Conservation (phyloP, 2,888 invertebrate genomes). For the Muschampia plurimacula region DNA sequence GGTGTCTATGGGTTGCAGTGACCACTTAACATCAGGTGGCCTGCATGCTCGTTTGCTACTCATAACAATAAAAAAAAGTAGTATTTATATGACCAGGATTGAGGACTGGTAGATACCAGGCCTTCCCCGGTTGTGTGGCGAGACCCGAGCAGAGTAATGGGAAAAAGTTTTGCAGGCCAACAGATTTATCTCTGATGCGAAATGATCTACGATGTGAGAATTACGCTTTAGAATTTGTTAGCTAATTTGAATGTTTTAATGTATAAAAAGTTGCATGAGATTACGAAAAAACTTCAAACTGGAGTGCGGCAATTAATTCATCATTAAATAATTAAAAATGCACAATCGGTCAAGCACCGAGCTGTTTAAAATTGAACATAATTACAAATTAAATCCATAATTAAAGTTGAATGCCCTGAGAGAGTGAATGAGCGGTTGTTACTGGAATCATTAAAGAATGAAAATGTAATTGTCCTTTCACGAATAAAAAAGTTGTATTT, state of each 20-base stretch:
- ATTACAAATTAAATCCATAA: conserved; percentile 36
- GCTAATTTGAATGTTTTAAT: background rate
- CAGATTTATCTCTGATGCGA: no score
- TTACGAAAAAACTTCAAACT: background rate
- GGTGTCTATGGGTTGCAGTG: no score
- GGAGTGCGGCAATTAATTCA: conserved; percentile 20
- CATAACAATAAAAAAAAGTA: no score
- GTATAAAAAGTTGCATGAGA: background rate
- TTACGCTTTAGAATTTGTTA: no score
- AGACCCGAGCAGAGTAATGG: no score
- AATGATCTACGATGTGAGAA: no score
- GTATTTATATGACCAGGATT: no score
- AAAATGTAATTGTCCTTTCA: background rate
- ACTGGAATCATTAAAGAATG: conserved; percentile 16
- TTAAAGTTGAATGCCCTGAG: conserved; percentile 27
- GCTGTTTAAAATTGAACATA: conserved; percentile 32
- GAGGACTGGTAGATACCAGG: no score
- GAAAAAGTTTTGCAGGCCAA: no score
- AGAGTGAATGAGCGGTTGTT: conserved; percentile 16
- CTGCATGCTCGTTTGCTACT: no score
- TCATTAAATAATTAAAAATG: conserved; percentile 33
- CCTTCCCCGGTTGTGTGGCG: no score
- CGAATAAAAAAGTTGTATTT: background rate
- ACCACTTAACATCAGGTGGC: no score
- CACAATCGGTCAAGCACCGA: conserved; percentile 13